phyloP scores from a whole-genome alignment of 1,140 invertebrate species.

The Rhyzopertha dominica region DNA sequence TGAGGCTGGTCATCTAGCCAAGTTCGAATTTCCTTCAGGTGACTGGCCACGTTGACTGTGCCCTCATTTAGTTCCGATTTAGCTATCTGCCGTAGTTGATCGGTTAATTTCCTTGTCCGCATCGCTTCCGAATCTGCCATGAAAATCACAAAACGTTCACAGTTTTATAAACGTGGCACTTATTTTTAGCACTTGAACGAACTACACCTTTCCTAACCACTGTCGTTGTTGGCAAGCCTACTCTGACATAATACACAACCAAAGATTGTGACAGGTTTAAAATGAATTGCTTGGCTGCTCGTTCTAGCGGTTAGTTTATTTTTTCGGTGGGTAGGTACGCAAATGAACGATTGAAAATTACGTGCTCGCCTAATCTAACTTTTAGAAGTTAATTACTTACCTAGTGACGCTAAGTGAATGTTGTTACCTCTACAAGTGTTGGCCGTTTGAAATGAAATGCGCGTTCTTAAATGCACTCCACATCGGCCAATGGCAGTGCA shows the following conservation, averaged over 20 bases:
- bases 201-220: too few species aligned
- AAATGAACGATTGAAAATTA: too few species aligned
- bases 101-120: background rate
- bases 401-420: too few species aligned
- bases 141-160: background rate
- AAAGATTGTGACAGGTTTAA: background rate
- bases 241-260: background rate
- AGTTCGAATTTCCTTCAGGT: conserved; percentile 53
- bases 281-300: background rate
- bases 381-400: too few species aligned
- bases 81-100: conserved; percentile 35
- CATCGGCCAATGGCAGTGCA: too few species aligned
- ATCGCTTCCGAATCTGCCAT: background rate
- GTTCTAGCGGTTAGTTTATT: background rate
- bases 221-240: too few species aligned
- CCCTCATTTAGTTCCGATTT: conserved; percentile 56
- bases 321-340: too few species aligned
- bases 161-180: background rate
- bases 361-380: too few species aligned
- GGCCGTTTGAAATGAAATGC: too few species aligned
- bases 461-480: too few species aligned
- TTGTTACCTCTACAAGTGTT: too few species aligned
- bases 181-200: background rate
- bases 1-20: conserved; percentile 61
- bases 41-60: conserved; percentile 47